phyloP scores from a whole-genome alignment of 2,888 invertebrate species.

The Neoaliturus tenellus region DNA sequence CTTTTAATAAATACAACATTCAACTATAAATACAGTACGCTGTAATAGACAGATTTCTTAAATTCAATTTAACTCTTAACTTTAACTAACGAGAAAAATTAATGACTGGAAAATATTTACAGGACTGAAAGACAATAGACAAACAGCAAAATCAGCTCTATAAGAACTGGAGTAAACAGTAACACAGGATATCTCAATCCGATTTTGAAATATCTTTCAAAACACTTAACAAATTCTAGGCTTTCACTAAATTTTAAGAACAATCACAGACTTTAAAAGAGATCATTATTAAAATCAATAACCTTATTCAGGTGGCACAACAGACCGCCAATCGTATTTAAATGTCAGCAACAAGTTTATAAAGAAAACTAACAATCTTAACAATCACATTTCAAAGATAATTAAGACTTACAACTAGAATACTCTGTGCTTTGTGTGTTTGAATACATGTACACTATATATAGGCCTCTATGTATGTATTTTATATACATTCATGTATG shows the following conservation, averaged over 20 bases:
- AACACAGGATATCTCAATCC: constrained; percentile 5
- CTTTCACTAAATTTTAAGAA: constrained; percentile 37
- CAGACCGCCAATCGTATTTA: not conserved
- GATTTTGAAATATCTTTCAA: constrained; percentile 20
- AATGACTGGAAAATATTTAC: constrained; percentile 21
- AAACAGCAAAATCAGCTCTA: constrained; percentile 30
- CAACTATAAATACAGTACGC: constrained; percentile 6
- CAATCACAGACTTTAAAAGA: constrained; percentile 50
- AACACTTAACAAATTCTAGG: constrained; percentile 46
- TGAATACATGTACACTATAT: constrained; percentile 25
- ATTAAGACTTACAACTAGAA: constrained; percentile 5
- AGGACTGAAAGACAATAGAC: constrained; percentile 41
- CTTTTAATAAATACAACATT: constrained; percentile 43
- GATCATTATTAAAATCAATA: constrained; percentile 41
- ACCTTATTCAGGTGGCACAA: not conserved
- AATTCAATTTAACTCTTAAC: constrained; percentile 19
- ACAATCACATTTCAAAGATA: constrained; percentile 47
- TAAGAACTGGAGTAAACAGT: constrained; percentile 22
- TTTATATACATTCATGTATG: constrained; percentile 6
- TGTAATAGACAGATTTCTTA: constrained; percentile 39
- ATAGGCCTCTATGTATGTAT: constrained; percentile 35
- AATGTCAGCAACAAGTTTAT: constrained; percentile 29
- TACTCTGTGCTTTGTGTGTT: constrained; percentile 37
- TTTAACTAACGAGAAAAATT: constrained; percentile 23
- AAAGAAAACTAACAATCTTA: constrained; percentile 38